phyloP scores from a whole-genome alignment of 2,797 vertebrate species.

The Neosilurus mollespiculum region DNA sequence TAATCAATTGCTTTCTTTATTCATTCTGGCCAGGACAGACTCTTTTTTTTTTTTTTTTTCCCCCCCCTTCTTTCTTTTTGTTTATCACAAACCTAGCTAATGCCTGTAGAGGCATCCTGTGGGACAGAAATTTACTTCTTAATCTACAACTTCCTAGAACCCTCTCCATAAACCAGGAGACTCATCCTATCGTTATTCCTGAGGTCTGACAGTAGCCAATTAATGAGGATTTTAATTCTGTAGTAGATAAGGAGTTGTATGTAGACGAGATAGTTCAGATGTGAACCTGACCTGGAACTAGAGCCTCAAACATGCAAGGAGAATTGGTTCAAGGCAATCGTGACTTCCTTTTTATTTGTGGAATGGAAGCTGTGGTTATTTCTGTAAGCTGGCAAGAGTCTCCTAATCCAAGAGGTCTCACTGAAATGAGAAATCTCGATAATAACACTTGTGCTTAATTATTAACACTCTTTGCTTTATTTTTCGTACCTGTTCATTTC shows the following conservation, averaged over 20 bases:
- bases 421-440: neutral
- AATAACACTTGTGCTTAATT: neutral
- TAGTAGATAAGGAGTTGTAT: neutral
- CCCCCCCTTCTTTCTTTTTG: too few relatives aligned
- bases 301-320: neutral
- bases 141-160: neutral
- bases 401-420: neutral
- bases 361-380: neutral
- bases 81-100: slow-evolving; percentile 5
- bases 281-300: neutral
- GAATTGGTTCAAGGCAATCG: neutral
- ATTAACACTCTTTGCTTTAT: too few relatives aligned
- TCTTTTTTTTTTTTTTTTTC: neutral
- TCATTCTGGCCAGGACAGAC: neutral
- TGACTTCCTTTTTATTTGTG: neutral
- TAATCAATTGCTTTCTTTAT: neutral
- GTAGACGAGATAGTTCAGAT: neutral
- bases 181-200: neutral
- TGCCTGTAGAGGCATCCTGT: neutral
- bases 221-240: neutral
- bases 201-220: neutral
- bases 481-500: neutral
- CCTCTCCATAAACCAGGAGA: neutral
- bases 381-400: neutral
- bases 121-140: neutral